Evolutionary conservation across 2,113 vertebrate genomes (phyloP).

Genomic region (Eulemur macaco): DNA sequence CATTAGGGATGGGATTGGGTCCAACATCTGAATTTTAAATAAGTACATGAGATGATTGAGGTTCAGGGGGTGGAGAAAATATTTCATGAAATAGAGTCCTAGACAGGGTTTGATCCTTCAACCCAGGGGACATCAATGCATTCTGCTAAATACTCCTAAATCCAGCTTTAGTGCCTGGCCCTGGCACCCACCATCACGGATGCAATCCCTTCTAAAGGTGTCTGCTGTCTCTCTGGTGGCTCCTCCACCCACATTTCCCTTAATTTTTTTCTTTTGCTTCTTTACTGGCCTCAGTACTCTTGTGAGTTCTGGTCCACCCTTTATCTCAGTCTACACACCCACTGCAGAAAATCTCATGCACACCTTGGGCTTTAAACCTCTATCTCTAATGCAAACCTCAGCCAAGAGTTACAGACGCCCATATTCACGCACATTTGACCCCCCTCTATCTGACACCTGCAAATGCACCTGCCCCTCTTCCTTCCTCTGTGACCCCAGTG

Average conservation of each 20-base stretch:
- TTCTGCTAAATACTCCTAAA: rapidly evolving
- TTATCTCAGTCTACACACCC: not conserved
- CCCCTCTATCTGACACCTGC: rapidly evolving
- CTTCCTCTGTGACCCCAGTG: rapidly evolving
- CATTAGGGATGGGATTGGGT: not conserved
- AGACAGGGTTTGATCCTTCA: not conserved
- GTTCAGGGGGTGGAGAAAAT: not conserved
- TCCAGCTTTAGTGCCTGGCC: rapidly evolving
- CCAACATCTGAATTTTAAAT: not conserved
- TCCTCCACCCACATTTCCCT: not conserved
- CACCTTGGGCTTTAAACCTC: not conserved
- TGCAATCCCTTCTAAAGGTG: rapidly evolving
- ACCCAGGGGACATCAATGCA: rapidly evolving
- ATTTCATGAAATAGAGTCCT: not conserved
- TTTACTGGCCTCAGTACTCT: too few species aligned
- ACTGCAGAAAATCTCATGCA: rapidly evolving
- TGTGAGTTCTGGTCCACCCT: rapidly evolving
- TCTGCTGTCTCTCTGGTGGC: rapidly evolving
- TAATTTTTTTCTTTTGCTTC: not conserved
- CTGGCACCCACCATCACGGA: rapidly evolving
- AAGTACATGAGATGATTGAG: not conserved
- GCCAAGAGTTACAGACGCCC: not conserved
- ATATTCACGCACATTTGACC: rapidly evolving
- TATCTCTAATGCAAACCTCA: not conserved
- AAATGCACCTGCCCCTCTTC: rapidly evolving